Base-by-base conservation (phyloP, 1,140 invertebrate species). In the Drosophila ercepeae region DNA sequence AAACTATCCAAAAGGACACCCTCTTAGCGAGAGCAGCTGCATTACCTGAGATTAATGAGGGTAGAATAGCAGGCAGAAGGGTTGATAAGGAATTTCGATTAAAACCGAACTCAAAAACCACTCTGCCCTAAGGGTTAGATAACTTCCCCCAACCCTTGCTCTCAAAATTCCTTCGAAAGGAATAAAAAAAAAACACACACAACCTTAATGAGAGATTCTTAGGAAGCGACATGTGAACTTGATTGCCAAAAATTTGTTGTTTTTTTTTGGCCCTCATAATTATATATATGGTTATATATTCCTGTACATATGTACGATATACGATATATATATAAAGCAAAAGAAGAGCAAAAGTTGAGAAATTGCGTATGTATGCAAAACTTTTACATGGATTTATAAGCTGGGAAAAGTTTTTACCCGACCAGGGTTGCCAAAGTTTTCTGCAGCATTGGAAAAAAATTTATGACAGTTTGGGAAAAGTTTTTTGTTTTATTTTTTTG, bases 401-500 rank as follows among this genome's bases (percentile, higher is more conserved):
- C 73, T 63, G 55, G 58, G 23, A 65, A 68, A 84, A 84, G 41
- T 75, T 81, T 86, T 71, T 57, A 46, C 72, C 46, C 21, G 21
- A 51, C 8, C 1, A 39, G 36, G 13, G 36, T 2, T 32, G 36
- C 36, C 21, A 48, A 73, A 81, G 71, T 77, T 88, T 82, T 65
- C 46, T 78, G 78, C 68, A 75, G 72, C 72, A 82, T 78, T 51
- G 18, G 23, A 19, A 82, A 79, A 72, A 75, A 89, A 89, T 89
- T 89, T 89, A 89, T 89, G 86, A 89, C 86, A 89, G 86, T 89
- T 89, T 78, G 71, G 65, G 42, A 77, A 86, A 89, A 89, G 69
- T 89, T 84, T 53, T 61, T 60, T 50, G 45, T 48, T 61, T 45
- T 41, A 9, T 70, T 60, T 70, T 57, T n/a, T 39, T 11, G n/a